These are phyloP conservation scores for Tiaroga cobitis DNA, from an alignment of 2,797 vertebrate species.

Conservation along the genomic window DNA sequence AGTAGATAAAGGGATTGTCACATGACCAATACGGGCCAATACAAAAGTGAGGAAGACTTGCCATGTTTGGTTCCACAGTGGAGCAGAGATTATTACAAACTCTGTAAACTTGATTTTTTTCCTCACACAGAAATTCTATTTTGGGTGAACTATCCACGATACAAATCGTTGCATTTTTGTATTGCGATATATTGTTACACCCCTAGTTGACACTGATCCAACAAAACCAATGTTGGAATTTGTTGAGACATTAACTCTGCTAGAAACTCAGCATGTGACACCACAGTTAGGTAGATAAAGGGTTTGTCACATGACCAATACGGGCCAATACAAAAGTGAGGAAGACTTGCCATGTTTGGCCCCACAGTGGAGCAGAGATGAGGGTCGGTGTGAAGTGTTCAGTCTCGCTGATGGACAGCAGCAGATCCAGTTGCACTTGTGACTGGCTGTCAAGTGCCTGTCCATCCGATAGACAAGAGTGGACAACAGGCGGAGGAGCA, in stretches of 20 bases:
- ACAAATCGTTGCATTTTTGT: too few relatives aligned
- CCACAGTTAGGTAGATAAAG: conserved; percentile 11
- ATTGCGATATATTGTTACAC: too few relatives aligned
- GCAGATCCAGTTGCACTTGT: conserved; percentile 86
- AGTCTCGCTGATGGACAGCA: conserved; percentile 78
- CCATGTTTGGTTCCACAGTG: conserved; percentile 80
- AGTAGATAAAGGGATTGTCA: conserved; percentile 37
- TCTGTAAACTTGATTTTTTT: too few relatives aligned
- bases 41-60: conserved; percentile 60
- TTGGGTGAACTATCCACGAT: too few relatives aligned
- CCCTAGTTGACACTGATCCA: too few relatives aligned
- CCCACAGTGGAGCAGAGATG: conserved; percentile 61
- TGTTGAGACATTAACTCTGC: too few relatives aligned
- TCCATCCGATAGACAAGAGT: conserved; percentile 69
- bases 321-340: conserved; percentile 48
- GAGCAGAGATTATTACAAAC: conserved; percentile 47
- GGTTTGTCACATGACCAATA: conserved; percentile 48
- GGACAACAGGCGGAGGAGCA: conserved; percentile 71
- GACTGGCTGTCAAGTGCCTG: conserved; percentile 81
- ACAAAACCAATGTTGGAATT: too few relatives aligned
- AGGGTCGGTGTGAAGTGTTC: conserved; percentile 28
- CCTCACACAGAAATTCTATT: too few relatives aligned
- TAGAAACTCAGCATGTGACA: conserved; percentile 52
- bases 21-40: conserved; percentile 47
- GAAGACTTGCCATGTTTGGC: conserved; percentile 79